Evolutionary conservation across 2,888 invertebrate species (phyloP), one percentile per base, ranked within the genome.

Genomic region (Palloptera scutellata): DNA sequence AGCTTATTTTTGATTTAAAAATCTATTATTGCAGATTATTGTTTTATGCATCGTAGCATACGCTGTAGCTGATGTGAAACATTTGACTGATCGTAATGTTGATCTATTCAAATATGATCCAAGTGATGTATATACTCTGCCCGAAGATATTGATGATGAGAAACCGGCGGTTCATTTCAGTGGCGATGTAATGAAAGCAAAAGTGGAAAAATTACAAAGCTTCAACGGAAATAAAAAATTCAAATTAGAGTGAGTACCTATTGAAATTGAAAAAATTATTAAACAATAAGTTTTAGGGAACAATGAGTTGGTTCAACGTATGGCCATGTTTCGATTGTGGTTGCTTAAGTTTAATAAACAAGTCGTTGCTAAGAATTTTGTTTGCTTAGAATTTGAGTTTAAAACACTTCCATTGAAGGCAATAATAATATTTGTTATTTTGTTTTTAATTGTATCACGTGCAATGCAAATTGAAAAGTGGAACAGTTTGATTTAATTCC

Each of bases 61-160:
- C 61, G 74, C 77, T 42, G 68, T 69, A 55, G 83, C 81, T 64
- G 82, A 79, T 70, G 78, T 81, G 48, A 82, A 81, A 70, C 80
- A 79, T 69, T 71, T 81, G 65, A 78, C 78, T 69, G 78, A 81
- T 70, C 78, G 77, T 66, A 81, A 83, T 70, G 65, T 78, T 41
- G 82, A 84, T 63, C 74, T 84, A 43, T 84, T 84, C 69, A 83
- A 84, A 75, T 84, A 84, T 71, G 75, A 81, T 70, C 83, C 83
- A 40, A 76, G 75, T 66, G 84, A 84, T 71, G 69, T 84, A 51
- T 84, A 81, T 62, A 83, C 83, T 48, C 74, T 84, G 70, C 81
- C 84, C 48, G 81, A 83, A 73, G 83, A 84, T 68, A 79, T 83
- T 71, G 84, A 84, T 62, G 84, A 83, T 12, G 83, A 83, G 13